A percentile compares a stretch with the other conserved stretches of the same genome.
These are phyloP conservation scores for Amiota communis DNA, from an alignment of 2,888 invertebrate genomes.

Conservation along the genomic window DNA sequence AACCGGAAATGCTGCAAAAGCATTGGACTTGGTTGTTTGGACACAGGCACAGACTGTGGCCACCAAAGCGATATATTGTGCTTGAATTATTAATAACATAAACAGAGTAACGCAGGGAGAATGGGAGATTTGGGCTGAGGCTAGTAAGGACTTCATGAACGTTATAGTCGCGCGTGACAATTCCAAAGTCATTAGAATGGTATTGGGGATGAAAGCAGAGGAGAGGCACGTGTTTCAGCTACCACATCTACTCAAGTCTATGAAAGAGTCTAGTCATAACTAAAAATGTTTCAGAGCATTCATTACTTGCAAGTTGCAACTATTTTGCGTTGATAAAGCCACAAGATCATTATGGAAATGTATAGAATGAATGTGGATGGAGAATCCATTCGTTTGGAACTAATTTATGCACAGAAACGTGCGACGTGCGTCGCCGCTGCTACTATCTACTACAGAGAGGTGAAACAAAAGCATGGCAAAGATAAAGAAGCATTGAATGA, in stretches of 20 bases:
- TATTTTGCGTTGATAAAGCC: slow-evolving; percentile 30
- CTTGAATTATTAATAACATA: slow-evolving; percentile 12
- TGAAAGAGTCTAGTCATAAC: slow-evolving; percentile 7
- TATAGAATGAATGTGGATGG: no score
- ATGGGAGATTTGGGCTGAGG: neutral
- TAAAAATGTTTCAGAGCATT: neutral
- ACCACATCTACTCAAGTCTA: slow-evolving; percentile 14
- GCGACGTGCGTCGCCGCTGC: slow-evolving; percentile 38
- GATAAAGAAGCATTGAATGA: neutral
- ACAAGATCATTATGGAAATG: slow-evolving; percentile 44
- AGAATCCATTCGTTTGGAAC: slow-evolving; percentile 54
- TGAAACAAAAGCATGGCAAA: neutral
- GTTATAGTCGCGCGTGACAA: slow-evolving; percentile 36
- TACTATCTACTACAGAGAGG: no score
- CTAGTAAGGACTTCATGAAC: neutral
- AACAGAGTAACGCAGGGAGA: neutral
- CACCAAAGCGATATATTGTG: slow-evolving; percentile 11
- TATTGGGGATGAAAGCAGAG: neutral
- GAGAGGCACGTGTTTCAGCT: slow-evolving; percentile 31
- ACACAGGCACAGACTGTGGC: neutral
- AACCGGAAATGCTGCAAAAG: slow-evolving; percentile 18
- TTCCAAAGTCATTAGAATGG: slow-evolving; percentile 32
- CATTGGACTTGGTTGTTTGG: slow-evolving; percentile 9
- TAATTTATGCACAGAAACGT: slow-evolving; percentile 55
- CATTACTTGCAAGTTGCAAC: slow-evolving; percentile 11